Base-by-base conservation (phyloP, 2,797 vertebrate species). In the Betta splendens region DNA sequence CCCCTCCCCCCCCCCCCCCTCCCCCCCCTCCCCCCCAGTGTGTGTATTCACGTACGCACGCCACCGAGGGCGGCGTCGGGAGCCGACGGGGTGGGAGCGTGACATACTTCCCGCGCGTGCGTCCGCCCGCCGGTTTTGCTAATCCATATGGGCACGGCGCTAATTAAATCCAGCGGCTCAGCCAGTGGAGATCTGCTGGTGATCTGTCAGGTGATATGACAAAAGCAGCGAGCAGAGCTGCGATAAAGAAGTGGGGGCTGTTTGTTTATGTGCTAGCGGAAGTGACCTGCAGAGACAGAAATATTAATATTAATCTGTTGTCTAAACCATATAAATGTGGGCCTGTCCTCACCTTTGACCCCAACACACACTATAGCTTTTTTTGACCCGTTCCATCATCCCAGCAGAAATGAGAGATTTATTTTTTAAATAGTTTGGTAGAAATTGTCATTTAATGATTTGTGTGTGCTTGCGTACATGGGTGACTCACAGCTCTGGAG, bases 141-240 rank as follows among this genome's bases (percentile, higher is more conserved):
- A 84, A 86, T 89, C 83, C 87, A 87, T 87, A 88, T 86, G 85
- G 88, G 70, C 36, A 61, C 77, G 64, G 69, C 69, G 67, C 84
- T 89, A 87, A 91, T 91, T 89, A 89, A 90, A 86, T 88, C 74
- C 83, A 85, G 74, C 70, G 48, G 68, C 82, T 78, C 83, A 83
- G 32, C 72, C 68, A 75, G 60, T 50, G 62, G 52, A 72, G 83
- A 72, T 75, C 66, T 64, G 75, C 79, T 67, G 67, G 66, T 75
- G 64, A 72, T 80, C 70, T 79, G 70, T 83, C 79, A 77, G 85
- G 72, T 85, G 76, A 84, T 70, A 61, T 81, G 79, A 87, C 82
- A 84, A 81, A 84, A 75, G 17, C 77, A 65, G 64, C 54, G 11
- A 79, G 72, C 52, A 66, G 60, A 44, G 36, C 75, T 75, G 29